Evolutionary conservation across 2,888 invertebrate genomes (phyloP).

Genomic region (Isotomurus palustris): DNA sequence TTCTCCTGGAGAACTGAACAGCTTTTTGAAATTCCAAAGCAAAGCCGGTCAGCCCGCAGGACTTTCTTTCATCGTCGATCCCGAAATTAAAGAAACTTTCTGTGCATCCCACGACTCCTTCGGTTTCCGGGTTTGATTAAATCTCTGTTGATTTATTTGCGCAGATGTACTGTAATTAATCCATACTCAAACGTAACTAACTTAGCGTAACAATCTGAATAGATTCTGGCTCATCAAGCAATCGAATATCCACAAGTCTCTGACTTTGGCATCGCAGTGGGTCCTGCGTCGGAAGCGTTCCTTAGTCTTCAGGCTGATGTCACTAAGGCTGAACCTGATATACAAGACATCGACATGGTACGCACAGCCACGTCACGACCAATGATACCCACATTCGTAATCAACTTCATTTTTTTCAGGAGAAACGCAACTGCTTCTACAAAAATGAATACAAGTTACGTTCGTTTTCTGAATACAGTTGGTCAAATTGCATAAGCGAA

Average conservation of each 20-base stretch:
- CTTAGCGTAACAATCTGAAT: too few species aligned
- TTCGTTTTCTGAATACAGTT: slow-evolving; percentile 28
- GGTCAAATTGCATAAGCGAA: slow-evolving; percentile 32
- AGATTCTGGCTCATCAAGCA: slow-evolving; percentile 17
- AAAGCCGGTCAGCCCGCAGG: slow-evolving; percentile 26
- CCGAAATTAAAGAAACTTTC: slow-evolving; percentile 25
- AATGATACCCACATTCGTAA: background rate
- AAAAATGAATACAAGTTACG: slow-evolving; percentile 17
- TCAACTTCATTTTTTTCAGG: slow-evolving; percentile 10
- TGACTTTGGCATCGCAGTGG: slow-evolving; percentile 29
- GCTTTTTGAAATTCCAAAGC: slow-evolving; percentile 14
- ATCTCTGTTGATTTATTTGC: background rate
- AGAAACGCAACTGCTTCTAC: slow-evolving; percentile 32
- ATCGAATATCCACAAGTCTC: slow-evolving; percentile 12
- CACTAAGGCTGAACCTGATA: slow-evolving; percentile 22
- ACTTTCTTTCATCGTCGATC: slow-evolving; percentile 26
- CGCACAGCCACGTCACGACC: background rate
- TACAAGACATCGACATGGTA: slow-evolving; percentile 21
- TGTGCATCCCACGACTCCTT: slow-evolving; percentile 23
- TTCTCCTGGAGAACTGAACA: background rate
- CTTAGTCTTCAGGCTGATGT: slow-evolving; percentile 26
- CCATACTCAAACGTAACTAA: too few species aligned
- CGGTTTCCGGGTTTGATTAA: slow-evolving; percentile 25
- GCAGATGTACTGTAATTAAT: too few species aligned
- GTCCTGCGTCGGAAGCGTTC: slow-evolving; percentile 27